A percentile compares a stretch with the other conserved stretches of the same genome.
phyloP scores from a whole-genome alignment of 2,797 vertebrate genomes.

The Enteromius treurensis region DNA sequence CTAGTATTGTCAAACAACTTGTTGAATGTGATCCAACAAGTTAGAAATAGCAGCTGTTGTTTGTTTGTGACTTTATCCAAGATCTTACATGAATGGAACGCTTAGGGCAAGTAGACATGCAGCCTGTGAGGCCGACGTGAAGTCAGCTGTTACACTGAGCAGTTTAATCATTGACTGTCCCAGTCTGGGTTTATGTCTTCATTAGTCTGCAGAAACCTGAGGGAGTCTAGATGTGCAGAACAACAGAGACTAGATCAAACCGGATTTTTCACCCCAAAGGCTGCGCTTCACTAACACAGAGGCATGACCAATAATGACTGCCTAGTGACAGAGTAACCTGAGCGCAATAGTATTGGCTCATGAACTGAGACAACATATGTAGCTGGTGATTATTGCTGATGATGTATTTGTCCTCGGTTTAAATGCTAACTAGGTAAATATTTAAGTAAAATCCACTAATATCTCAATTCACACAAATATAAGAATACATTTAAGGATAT shows the following conservation, averaged over 20 bases:
- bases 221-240: constrained; percentile 14
- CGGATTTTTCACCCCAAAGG: constrained; percentile 24
- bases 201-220: constrained; percentile 10
- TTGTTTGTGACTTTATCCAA: constrained; percentile 17
- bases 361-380: background rate
- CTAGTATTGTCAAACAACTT: background rate
- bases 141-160: constrained; percentile 23
- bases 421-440: background rate
- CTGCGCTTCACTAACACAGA: constrained; percentile 20
- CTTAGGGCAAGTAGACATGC: constrained; percentile 1
- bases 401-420: background rate
- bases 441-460: background rate
- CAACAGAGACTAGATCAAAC: constrained; percentile 31
- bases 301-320: constrained; percentile 31
- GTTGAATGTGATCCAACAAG: background rate
- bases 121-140: background rate
- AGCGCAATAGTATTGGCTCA: constrained; percentile 9
- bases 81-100: constrained; percentile 5
- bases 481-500: background rate
- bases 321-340: constrained; percentile 31
- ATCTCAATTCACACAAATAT: background rate
- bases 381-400: constrained; percentile 18
- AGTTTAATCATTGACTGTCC: constrained; percentile 39
- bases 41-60: constrained; percentile 13
- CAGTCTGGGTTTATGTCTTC: constrained; percentile 20